Evolutionary conservation across 1,140 invertebrate genomes (phyloP).

Genomic region (Drosophila insularis): DNA sequence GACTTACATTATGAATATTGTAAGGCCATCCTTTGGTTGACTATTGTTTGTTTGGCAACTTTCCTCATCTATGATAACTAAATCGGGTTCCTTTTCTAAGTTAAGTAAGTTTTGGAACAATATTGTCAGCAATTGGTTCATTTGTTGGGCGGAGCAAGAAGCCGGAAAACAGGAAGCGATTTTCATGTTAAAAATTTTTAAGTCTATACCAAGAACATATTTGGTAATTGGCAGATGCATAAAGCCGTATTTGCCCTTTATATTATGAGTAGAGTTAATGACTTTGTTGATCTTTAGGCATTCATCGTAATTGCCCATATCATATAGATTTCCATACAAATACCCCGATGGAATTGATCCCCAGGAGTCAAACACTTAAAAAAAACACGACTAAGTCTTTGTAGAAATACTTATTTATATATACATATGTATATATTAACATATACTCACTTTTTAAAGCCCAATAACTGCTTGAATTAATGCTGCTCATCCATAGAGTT

Average conservation of each 20-base stretch:
- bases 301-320: slow-evolving; percentile 68
- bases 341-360: slow-evolving; percentile 55
- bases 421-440: too few species aligned
- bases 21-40: slow-evolving; percentile 27
- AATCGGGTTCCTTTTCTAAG: background rate
- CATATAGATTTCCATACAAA: slow-evolving; percentile 45
- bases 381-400: background rate
- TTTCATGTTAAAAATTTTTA: background rate
- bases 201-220: background rate
- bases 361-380: slow-evolving; percentile 66
- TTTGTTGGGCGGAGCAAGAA: slow-evolving; percentile 32
- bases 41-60: slow-evolving; percentile 32
- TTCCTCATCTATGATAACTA: slow-evolving; percentile 8
- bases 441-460: slow-evolving; percentile 50
- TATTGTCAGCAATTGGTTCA: slow-evolving; percentile 37
- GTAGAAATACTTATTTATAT: too few species aligned
- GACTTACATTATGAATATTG: slow-evolving; percentile 60
- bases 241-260: slow-evolving; percentile 60
- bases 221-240: slow-evolving; percentile 25
- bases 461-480: slow-evolving; percentile 33
- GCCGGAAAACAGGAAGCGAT: slow-evolving; percentile 55
- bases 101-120: slow-evolving; percentile 39
- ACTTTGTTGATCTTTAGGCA: slow-evolving; percentile 40
- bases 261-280: background rate
- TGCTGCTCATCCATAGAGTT: slow-evolving; percentile 11